A percentile compares a stretch with the other conserved stretches of the same genome.
Evolutionary conservation across 2,797 vertebrate species (phyloP).

Genomic region (Onychomys arenicola): DNA sequence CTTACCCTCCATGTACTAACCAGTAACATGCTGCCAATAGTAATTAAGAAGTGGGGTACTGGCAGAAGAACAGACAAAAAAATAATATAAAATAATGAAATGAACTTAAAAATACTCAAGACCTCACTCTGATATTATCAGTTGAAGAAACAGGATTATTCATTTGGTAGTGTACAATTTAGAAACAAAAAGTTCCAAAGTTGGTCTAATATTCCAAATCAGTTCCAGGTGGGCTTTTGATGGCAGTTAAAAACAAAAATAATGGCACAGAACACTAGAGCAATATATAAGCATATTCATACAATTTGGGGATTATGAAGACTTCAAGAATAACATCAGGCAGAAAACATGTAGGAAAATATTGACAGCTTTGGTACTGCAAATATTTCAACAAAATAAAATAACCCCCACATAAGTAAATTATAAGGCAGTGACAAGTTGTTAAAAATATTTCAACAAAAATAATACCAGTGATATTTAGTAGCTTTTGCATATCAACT

Average conservation of each 20-base stretch:
- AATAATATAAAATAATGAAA: constrained; percentile 54
- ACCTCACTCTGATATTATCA: background rate
- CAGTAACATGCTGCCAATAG: constrained; percentile 22
- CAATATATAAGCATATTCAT: constrained; percentile 45
- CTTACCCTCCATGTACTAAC: constrained; percentile 35
- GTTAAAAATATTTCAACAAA: constrained; percentile 51
- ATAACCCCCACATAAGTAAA: constrained; percentile 5
- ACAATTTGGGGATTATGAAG: constrained; percentile 36
- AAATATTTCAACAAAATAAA: constrained; percentile 54
- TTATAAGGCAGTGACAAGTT: constrained; percentile 6
- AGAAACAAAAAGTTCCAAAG: constrained; percentile 48
- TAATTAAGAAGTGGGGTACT: constrained; percentile 41
- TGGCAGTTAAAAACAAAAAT: constrained; percentile 57
- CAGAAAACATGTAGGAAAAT: constrained; percentile 50
- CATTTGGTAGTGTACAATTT: background rate
- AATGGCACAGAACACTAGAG: constrained; percentile 53
- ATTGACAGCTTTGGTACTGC: background rate
- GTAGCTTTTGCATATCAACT: constrained; percentile 16
- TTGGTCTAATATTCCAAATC: constrained; percentile 42
- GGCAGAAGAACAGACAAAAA: constrained; percentile 37
- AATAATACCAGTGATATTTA: constrained; percentile 43
- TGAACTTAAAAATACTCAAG: constrained; percentile 17
- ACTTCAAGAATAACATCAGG: background rate
- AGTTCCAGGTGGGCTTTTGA: constrained; percentile 56
- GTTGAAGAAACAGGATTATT: constrained; percentile 4